Evolutionary conservation across 2,113 vertebrate species (phyloP), one percentile per base, ranked within the genome.

Genomic region (Callionymus lyra): DNA sequence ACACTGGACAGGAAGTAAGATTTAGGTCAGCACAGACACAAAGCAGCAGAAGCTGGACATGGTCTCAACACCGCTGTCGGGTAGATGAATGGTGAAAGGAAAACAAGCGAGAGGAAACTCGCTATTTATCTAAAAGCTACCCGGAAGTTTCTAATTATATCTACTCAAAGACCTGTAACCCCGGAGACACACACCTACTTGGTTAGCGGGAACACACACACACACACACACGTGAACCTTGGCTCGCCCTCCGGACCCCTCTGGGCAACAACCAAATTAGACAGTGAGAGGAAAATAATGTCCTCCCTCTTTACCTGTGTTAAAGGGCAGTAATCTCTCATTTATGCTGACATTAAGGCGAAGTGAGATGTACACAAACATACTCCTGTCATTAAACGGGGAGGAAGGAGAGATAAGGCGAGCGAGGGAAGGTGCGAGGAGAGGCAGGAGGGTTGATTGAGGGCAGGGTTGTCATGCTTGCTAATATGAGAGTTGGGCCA

Each of bases 211-310:
- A 12, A n/a, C 51, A 18, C 38, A 44, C 45, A 21, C 27, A 19
- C 42, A 44, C 44, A 51, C 46, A 68, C 60, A 55, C 31, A n/a
- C 18, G 45, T 6, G 18, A 61, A 72, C 67, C 76, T 69, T 47
- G 45, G 53, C 57, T 57, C 59, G 52, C 52, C 59, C 51, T 19
- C 50, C 32, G 47, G 53, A 47, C 39, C 55, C 62, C 60, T 80
- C 60, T 47, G 50, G 79, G 66, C 84, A 86, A 86, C 77, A 87
- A 85, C 76, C 80, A 63, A 70, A 74, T 83, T 80, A 89, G 84
- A 83, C 73, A 51, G 57, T 56, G 48, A 48, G 71, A 79, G 67
- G 61, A 36, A 78, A 81, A 82, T 63, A 70, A 65, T 63, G 59
- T 64, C 58, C 47, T 59, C 77, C 60, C 56, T 67, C 53, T 59